A percentile compares a stretch with the other conserved stretches of the same genome.
Conservation (phyloP, 2,797 vertebrate species). For the Anableps anableps region DNA sequence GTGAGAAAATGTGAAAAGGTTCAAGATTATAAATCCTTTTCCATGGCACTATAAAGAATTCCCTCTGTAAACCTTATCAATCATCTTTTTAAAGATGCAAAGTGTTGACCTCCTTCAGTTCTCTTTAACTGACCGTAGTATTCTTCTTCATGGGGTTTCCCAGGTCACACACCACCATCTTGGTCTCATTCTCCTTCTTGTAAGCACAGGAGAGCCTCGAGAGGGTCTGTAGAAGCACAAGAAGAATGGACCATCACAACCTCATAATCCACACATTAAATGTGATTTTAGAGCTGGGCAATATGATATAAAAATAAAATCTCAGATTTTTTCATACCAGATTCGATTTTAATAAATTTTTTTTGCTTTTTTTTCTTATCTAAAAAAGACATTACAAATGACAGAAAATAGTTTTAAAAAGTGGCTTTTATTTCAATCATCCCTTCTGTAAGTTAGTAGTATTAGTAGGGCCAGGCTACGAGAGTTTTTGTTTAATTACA, state of each 20-base stretch:
- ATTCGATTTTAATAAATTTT: too few species aligned
- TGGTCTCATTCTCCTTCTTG: constrained; percentile 94
- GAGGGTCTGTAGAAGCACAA: constrained; percentile 63
- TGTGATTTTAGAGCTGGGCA: background rate
- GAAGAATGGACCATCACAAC: background rate
- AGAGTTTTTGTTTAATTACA: too few species aligned
- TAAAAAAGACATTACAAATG: too few species aligned
- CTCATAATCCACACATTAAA: background rate
- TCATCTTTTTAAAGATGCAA: background rate
- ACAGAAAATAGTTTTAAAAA: too few species aligned
- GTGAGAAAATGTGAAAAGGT: background rate
- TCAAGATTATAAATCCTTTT: background rate
- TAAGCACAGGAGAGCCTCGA: constrained; percentile 92
- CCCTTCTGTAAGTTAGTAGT: too few species aligned
- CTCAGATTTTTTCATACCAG: too few species aligned
- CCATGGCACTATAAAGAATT: background rate
- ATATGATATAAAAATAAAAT: background rate
- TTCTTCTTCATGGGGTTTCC: constrained; percentile 98
- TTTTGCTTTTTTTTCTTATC: too few species aligned
- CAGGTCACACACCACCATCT: constrained; percentile 94
- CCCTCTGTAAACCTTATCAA: background rate
- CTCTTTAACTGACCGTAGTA: constrained; percentile 78
- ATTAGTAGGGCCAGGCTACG: too few species aligned
- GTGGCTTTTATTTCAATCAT: too few species aligned
- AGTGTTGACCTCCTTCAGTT: background rate